Evolutionary conservation across 1,140 invertebrate genomes (phyloP), one percentile per base, ranked within the genome.

Genomic region (Polypedilum pembai): DNA sequence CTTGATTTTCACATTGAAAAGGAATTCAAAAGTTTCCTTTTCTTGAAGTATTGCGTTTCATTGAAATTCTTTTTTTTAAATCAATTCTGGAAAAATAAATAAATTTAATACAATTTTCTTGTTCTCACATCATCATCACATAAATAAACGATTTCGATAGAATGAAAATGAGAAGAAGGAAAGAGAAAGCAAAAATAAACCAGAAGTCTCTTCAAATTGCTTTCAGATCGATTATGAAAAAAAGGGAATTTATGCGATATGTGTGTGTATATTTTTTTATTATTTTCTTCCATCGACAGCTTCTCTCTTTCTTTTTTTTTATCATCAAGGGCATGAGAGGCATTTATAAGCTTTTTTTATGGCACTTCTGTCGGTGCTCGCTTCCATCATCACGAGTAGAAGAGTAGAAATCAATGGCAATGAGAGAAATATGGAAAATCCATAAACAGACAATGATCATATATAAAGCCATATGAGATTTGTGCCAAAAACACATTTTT

Each of bases 181-280:
- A 33, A 33, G 24, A 33, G 5, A 1, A 33, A n/a, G n/a, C n/a
- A n/a, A n/a, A 33, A 1, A 33, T 33, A 3, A 3, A 33, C 24
- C 24, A 33, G 24, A 33, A 33, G 24, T 33, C 24, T 33, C 24
- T 33, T 56, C 12, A 56, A 56, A 56, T 56, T 56, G 45, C n/a
- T 56, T 56, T 56, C 45, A 56, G 45, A 56, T 56, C 45, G 45
- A 56, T 56, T 56, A 56, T 56, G 45, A 56, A 56, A 56, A n/a
- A 33, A 5, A n/a, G 45, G 41, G 45, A 56, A 56, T 56, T 56
- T 56, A 56, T 56, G 45, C 45, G 45, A n/a, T 56, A 56, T 56
- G 12, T 15, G 8, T 45, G 8, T 45, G 8, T 45, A 8, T 45
- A 12, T 15, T 45, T 56, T 45, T n/a, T 56, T 56, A 56, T 56